Evolutionary conservation across 2,797 vertebrate species (phyloP).

Genomic region (Sciurus carolinensis): DNA sequence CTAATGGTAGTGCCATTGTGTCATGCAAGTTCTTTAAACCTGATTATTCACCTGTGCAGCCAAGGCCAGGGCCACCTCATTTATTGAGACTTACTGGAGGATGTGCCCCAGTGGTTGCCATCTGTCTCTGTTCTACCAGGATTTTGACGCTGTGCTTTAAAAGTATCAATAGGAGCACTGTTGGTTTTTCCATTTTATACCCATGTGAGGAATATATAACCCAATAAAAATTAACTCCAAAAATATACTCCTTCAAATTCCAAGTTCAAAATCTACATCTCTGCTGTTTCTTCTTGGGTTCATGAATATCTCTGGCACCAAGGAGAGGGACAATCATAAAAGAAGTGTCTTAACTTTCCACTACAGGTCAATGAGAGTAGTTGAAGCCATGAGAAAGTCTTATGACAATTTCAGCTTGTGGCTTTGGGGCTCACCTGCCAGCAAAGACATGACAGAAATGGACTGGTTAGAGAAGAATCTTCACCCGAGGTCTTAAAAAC

Average conservation of each 20-base stretch:
- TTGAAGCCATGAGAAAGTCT: background rate
- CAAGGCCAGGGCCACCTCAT: background rate
- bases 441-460: background rate
- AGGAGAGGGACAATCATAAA: background rate
- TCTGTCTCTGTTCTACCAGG: background rate
- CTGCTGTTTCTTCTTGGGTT: background rate
- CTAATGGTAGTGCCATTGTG: background rate
- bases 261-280: background rate
- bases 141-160: background rate
- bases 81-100: background rate
- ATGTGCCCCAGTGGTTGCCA: background rate
- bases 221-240: background rate
- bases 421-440: background rate
- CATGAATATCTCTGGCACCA: background rate
- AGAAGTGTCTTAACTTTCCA: background rate
- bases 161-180: background rate
- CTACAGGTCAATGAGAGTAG: background rate
- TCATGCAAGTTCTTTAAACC: background rate
- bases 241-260: background rate
- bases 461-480: background rate
- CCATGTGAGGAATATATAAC: background rate
- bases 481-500: background rate
- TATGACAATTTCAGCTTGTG: background rate
- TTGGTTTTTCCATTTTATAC: background rate
- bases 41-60: background rate